A percentile compares a stretch with the other conserved stretches of the same genome.
phyloP scores from a whole-genome alignment of 2,888 invertebrate genomes.

The Trissolcus japonicus region DNA sequence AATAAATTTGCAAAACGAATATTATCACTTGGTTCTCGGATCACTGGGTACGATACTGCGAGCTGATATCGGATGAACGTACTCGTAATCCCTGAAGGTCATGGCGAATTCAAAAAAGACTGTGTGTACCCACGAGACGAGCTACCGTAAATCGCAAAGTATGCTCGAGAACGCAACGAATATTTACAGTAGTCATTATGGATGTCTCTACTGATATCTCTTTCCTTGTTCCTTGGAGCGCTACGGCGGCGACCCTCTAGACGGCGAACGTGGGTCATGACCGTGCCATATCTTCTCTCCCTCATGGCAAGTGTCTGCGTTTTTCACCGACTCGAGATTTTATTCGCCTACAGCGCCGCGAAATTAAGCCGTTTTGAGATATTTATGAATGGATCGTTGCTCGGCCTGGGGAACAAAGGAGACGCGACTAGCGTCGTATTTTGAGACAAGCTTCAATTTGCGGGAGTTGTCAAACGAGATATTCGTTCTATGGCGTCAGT shows the following conservation, averaged over 20 bases:
- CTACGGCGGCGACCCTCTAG: constrained; percentile 66
- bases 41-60: constrained; percentile 37
- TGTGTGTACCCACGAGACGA: constrained; percentile 27
- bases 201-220: constrained; percentile 64
- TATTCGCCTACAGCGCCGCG: constrained; percentile 71
- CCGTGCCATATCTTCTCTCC: constrained; percentile 59
- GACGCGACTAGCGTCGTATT: constrained; percentile 58
- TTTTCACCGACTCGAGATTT: constrained; percentile 74
- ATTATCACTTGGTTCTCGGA: neutral
- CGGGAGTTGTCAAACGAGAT: constrained; percentile 63
- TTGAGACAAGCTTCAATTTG: constrained; percentile 62
- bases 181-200: constrained; percentile 64
- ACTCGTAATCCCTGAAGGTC: constrained; percentile 39
- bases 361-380: constrained; percentile 76
- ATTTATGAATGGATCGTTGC: constrained; percentile 75
- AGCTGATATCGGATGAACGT: constrained; percentile 20
- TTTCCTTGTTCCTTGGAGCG: constrained; percentile 50
- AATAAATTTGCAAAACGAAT: neutral
- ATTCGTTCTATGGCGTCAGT: constrained; percentile 54
- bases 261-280: constrained; percentile 69
- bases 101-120: constrained; percentile 17
- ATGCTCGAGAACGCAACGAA: constrained; percentile 57
- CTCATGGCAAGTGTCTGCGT: constrained; percentile 68
- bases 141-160: constrained; percentile 61
- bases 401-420: constrained; percentile 67